Percentiles rank a stretch among this genome's conserved stretches.
These are phyloP conservation scores for Thelaira solivaga DNA, from an alignment of 2,888 invertebrate species.

Conservation along the genomic window DNA sequence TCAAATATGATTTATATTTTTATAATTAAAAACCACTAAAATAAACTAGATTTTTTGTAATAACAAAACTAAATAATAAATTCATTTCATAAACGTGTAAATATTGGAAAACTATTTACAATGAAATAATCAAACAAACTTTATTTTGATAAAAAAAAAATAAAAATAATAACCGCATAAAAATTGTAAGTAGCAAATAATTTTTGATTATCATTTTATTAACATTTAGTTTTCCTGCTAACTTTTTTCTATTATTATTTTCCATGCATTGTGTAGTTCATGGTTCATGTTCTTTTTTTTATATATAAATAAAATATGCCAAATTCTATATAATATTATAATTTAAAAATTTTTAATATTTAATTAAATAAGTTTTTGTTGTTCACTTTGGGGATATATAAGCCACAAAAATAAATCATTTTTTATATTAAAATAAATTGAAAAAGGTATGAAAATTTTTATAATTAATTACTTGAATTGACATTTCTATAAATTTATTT, in stretches of 20 bases:
- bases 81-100: neutral
- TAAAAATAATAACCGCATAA: slow-evolving; percentile 30
- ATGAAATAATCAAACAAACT: slow-evolving; percentile 20
- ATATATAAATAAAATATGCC: neutral
- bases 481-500: no score
- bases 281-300: neutral
- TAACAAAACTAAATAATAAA: neutral
- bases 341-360: no score
- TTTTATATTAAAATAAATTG: no score
- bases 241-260: neutral
- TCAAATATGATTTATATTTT: neutral
- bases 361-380: no score
- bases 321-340: slow-evolving; percentile 16
- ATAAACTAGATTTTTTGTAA: neutral
- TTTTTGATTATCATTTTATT: slow-evolving; percentile 37
- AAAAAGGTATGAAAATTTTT: no score
- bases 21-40: slow-evolving; percentile 28
- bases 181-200: slow-evolving; percentile 30
- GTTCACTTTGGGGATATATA: no score
- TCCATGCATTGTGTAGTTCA: no score
- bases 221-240: neutral
- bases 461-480: no score
- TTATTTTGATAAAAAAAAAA: no score
- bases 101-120: slow-evolving; percentile 28
- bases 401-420: no score